Conservation (phyloP, 2,888 invertebrate species). For the Callosobruchus maculatus region DNA sequence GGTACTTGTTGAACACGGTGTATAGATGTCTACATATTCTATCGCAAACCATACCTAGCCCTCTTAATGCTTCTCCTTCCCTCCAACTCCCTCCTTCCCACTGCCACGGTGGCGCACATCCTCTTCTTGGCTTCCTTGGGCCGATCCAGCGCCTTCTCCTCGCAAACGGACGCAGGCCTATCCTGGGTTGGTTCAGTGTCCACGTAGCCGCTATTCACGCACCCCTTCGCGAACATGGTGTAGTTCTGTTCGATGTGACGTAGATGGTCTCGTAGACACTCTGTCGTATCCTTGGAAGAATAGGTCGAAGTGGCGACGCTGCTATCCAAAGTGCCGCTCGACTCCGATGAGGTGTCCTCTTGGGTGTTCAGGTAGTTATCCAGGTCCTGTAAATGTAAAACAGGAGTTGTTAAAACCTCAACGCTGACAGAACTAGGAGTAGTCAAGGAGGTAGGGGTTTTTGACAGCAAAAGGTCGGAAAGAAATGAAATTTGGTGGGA, state of each 20-base stretch:
- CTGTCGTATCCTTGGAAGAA: conserved; percentile 3
- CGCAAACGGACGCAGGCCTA: conserved; percentile 30
- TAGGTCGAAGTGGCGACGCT: not conserved
- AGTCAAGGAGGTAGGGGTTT: no score
- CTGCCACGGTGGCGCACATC: conserved; percentile 25
- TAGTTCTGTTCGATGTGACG: conserved; percentile 38
- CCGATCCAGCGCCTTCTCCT: not conserved
- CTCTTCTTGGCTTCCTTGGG: not conserved
- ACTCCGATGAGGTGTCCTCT: conserved; percentile 34
- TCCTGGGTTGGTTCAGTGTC: conserved; percentile 25
- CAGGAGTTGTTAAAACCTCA: no score
- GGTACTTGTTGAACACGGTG: no score
- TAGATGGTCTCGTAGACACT: conserved; percentile 26
- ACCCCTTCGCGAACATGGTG: conserved; percentile 33
- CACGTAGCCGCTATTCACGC: conserved; percentile 32
- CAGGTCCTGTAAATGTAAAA: conserved; percentile 45
- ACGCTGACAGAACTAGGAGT: no score
- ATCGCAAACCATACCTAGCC: not conserved
- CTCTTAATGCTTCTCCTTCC: conserved; percentile 7
- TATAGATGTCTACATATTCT: no score
- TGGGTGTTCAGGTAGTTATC: conserved; percentile 53
- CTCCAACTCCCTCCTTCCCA: conserved; percentile 23
- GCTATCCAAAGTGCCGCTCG: not conserved
- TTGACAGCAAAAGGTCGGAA: no score
- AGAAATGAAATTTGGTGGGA: no score